Base-by-base conservation (phyloP, 2,888 invertebrate genomes). In the Palloptera scutellata region DNA sequence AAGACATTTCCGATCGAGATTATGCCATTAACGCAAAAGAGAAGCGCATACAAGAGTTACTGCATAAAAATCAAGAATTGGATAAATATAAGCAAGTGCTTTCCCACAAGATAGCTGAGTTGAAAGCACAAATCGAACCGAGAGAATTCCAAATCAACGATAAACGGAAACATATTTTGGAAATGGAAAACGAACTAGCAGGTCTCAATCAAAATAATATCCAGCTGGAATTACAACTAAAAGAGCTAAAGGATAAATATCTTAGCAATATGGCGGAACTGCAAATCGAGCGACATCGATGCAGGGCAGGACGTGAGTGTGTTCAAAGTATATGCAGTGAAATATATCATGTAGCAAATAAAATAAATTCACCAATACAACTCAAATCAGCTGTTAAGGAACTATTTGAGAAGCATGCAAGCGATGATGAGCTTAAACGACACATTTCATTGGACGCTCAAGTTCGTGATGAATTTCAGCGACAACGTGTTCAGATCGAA, bases 51-150 rank as follows among this genome's bases (percentile, higher is more conserved):
- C 91, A 91, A 76, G 94, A 95, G 74, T 83, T 96, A 67, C 92
- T 94, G 81, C 90, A 91, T 73, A 93, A 91, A 79, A 96, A 94
- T 79, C 91, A 92, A 78, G 96, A 96, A 80, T 84, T 97, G 71
- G 95, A 97, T 80, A 97, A 96, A 83, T 94, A 93, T 82, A 95
- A 94, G 81, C 95, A 94, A 82, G 94, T 96, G 1, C 86, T 96
- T 43, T 93, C 94, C 79, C 94, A 95, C 81, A 95, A 95, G 84
- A 95, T 97, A 68, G 91, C 91, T 42, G 96, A 97, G 78, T 83
- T 96, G 20, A 93, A 94, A 82, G 91, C 91, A 78, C 91, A 92
- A 86, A 94, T 97, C 78, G 94, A 95, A 79, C 96, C 96, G 1
- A 89, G 92, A 74, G 95, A 96, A 79, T 89, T 90, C 72, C 93